These are phyloP conservation scores for Netelia fuscicornis DNA, from an alignment of 2,888 invertebrate species.

Conservation along the genomic window DNA sequence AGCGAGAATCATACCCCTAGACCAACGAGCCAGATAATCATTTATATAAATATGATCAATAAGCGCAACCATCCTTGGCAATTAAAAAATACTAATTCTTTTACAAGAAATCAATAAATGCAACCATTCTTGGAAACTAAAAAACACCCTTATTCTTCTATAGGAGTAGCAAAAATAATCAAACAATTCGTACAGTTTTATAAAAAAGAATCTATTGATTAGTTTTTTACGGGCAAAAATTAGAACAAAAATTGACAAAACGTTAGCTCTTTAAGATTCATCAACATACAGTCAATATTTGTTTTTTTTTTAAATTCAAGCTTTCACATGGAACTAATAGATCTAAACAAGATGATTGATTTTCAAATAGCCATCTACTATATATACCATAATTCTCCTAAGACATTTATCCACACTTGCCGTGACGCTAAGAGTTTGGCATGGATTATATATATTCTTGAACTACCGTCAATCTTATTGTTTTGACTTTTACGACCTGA, in stretches of 20 bases:
- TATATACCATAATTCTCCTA: not conserved
- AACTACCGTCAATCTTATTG: not conserved
- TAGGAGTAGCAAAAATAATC: not conserved
- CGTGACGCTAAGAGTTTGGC: conserved; percentile 1
- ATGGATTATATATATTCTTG: not conserved
- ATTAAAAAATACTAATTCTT: not conserved
- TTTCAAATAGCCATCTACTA: conserved; percentile 12
- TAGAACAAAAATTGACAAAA: not conserved
- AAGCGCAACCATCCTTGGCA: not conserved
- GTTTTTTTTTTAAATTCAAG: not conserved
- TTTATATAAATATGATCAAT: not conserved
- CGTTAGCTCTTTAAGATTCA: not conserved
- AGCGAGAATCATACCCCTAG: conserved; percentile 87
- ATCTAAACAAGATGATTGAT: not conserved
- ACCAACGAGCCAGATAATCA: conserved; percentile 81
- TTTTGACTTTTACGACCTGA: not conserved
- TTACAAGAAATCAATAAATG: not conserved
- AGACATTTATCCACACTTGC: conserved; percentile 11
- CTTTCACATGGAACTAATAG: conserved; percentile 14
- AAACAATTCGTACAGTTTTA: not conserved
- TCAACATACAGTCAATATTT: not conserved
- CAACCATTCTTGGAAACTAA: not conserved
- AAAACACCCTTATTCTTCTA: not conserved
- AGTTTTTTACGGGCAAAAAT: not conserved
- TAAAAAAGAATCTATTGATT: not conserved